Percentiles rank a stretch among this genome's conserved stretches.
Evolutionary conservation across 2,888 invertebrate species (phyloP).

Genomic region (Crioceris asparagi): DNA sequence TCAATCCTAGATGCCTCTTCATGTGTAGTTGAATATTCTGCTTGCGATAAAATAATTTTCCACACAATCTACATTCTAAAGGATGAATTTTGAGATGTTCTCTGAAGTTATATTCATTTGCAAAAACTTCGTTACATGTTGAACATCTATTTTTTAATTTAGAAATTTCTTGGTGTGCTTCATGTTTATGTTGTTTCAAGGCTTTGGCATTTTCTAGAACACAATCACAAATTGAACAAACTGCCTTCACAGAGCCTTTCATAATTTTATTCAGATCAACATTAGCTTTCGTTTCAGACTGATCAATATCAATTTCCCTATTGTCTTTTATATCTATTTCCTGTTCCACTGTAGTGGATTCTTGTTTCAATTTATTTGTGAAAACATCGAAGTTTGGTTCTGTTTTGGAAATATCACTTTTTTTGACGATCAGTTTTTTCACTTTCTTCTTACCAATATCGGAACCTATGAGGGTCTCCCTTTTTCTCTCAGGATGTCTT

Average conservation of each 20-base stretch:
- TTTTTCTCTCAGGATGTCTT: conserved; percentile 40
- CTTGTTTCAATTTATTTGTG: conserved; percentile 31
- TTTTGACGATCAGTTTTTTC: conserved; percentile 31
- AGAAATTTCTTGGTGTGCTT: conserved; percentile 39
- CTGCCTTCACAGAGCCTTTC: conserved; percentile 18
- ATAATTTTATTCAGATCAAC: conserved; percentile 1
- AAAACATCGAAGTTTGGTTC: conserved; percentile 37
- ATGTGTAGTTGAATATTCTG: conserved; percentile 67
- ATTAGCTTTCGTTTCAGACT: conserved; percentile 1
- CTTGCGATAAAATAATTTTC: conserved; percentile 62
- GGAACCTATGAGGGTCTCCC: conserved; percentile 26
- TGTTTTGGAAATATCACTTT: conserved; percentile 28
- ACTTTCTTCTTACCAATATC: conserved; percentile 29
- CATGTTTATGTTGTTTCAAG: conserved; percentile 40
- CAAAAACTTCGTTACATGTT: conserved; percentile 56
- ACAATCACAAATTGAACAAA: conserved; percentile 29
- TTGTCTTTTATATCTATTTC: conserved; percentile 15
- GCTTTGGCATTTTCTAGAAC: conserved; percentile 26
- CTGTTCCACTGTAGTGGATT: conserved; percentile 25
- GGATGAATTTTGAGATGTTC: conserved; percentile 71
- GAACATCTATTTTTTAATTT: conserved; percentile 41
- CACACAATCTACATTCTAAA: conserved; percentile 71
- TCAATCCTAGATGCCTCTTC: conserved; percentile 67
- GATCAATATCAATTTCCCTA: conserved; percentile 11
- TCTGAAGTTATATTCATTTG: conserved; percentile 56